A percentile compares a stretch with the other conserved stretches of the same genome.
Evolutionary conservation across 2,888 invertebrate genomes (phyloP).

Genomic region (Clepsis dumicolana): DNA sequence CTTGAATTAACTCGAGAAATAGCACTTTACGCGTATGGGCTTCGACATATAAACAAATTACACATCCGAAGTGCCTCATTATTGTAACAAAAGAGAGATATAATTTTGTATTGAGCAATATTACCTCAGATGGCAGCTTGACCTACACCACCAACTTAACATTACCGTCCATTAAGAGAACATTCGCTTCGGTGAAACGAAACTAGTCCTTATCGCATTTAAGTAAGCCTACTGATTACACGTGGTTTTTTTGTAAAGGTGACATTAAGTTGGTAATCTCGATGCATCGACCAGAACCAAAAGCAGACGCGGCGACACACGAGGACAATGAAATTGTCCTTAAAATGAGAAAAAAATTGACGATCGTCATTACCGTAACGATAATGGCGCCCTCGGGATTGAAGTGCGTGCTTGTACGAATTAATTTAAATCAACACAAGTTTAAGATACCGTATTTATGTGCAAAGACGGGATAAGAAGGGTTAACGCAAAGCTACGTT

Average conservation of each 20-base stretch:
- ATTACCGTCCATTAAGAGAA: not conserved
- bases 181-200: not conserved
- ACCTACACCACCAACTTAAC: slow-evolving; percentile 20
- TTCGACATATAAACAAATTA: slow-evolving; percentile 31
- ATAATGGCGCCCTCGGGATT: slow-evolving; percentile 35
- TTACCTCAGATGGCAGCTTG: slow-evolving; percentile 37
- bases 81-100: slow-evolving; percentile 30
- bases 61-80: slow-evolving; percentile 34
- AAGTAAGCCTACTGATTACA: slow-evolving; percentile 5
- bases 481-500: too few relatives aligned
- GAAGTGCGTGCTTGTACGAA: slow-evolving; percentile 13
- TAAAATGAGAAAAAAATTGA: slow-evolving; percentile 36
- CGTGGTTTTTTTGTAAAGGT: not conserved
- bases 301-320: slow-evolving; percentile 35
- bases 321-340: slow-evolving; percentile 41
- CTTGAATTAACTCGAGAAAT: slow-evolving; percentile 20
- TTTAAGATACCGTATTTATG: too few relatives aligned
- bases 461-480: too few relatives aligned
- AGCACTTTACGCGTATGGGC: slow-evolving; percentile 12
- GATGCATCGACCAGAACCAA: slow-evolving; percentile 34
- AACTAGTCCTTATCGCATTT: not conserved
- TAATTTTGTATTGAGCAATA: slow-evolving; percentile 42
- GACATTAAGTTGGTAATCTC: slow-evolving; percentile 7
- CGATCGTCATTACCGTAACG: slow-evolving; percentile 36
- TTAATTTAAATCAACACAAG: slow-evolving; percentile 25